These are phyloP conservation scores for Phoxinus dragarum DNA, from an alignment of 2,797 vertebrate species.

Conservation along the genomic window DNA sequence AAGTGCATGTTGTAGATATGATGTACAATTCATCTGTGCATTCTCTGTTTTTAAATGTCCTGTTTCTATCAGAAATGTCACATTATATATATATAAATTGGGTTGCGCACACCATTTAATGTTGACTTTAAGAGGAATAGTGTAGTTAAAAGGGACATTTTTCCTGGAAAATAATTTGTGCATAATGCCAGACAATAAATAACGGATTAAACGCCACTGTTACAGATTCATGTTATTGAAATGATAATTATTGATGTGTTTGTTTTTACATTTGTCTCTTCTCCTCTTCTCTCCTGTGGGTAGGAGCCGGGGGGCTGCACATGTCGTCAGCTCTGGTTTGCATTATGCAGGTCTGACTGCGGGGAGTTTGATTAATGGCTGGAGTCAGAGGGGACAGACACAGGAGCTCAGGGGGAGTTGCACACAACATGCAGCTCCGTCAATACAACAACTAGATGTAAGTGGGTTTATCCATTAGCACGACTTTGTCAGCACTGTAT, in stretches of 20 bases:
- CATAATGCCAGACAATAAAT: conserved; percentile 8
- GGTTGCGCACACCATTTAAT: background rate
- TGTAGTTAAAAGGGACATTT: background rate
- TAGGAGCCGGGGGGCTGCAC: conserved; percentile 3
- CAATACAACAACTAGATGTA: conserved; percentile 42
- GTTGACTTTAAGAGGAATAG: background rate
- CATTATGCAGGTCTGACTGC: conserved; percentile 50
- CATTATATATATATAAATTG: background rate
- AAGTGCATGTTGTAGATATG: background rate
- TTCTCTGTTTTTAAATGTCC: background rate
- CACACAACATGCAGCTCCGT: conserved; percentile 37
- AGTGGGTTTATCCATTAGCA: conserved; percentile 43
- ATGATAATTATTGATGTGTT: conserved; percentile 39
- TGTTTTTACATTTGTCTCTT: conserved; percentile 12
- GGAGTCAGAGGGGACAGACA: conserved; percentile 61
- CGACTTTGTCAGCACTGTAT: conserved; percentile 53
- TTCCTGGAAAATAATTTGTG: background rate
- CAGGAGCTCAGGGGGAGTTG: conserved; percentile 53
- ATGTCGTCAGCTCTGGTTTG: conserved; percentile 51
- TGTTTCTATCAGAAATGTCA: background rate
- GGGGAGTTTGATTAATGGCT: conserved; percentile 62
- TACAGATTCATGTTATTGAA: conserved; percentile 6
- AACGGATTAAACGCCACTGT: background rate
- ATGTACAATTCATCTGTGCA: background rate
- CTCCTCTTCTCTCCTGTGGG: conserved; percentile 14